Conservation (phyloP, 2,888 invertebrate genomes). For the Diloba caeruleocephala region DNA sequence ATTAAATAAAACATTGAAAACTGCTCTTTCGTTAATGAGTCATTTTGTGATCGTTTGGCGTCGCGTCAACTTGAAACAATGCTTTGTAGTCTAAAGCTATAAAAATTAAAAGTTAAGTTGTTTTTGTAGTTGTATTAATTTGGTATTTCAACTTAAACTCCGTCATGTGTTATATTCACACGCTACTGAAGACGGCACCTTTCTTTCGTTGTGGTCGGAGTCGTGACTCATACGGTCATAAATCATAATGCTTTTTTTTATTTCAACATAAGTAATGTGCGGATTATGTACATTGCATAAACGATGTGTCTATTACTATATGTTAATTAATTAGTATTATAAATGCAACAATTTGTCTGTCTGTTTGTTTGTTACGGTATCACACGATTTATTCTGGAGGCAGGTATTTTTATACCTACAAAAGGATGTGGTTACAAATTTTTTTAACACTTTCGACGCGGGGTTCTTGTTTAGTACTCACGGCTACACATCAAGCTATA, state of each 20-base stretch:
- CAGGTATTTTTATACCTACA: too few relatives aligned
- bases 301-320: too few relatives aligned
- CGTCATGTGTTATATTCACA: constrained; percentile 10
- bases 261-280: constrained; percentile 6
- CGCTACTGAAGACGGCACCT: constrained; percentile 9
- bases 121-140: constrained; percentile 14
- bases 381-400: too few relatives aligned
- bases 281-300: constrained; percentile 11
- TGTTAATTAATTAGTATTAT: too few relatives aligned
- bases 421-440: too few relatives aligned
- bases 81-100: constrained; percentile 21
- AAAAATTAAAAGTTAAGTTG: constrained; percentile 11
- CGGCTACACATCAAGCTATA: too few relatives aligned
- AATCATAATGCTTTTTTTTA: constrained; percentile 10
- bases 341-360: too few relatives aligned
- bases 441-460: too few relatives aligned
- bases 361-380: too few relatives aligned
- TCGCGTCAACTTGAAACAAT: constrained; percentile 42
- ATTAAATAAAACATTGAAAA: constrained; percentile 57
- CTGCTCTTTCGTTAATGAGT: constrained; percentile 49
- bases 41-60: constrained; percentile 35
- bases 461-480: too few relatives aligned
- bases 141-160: constrained; percentile 8
- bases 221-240: constrained; percentile 13
- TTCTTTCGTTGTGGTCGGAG: constrained; percentile 9